phyloP scores from a whole-genome alignment of 2,113 vertebrate species.

The Azemiops feae region DNA sequence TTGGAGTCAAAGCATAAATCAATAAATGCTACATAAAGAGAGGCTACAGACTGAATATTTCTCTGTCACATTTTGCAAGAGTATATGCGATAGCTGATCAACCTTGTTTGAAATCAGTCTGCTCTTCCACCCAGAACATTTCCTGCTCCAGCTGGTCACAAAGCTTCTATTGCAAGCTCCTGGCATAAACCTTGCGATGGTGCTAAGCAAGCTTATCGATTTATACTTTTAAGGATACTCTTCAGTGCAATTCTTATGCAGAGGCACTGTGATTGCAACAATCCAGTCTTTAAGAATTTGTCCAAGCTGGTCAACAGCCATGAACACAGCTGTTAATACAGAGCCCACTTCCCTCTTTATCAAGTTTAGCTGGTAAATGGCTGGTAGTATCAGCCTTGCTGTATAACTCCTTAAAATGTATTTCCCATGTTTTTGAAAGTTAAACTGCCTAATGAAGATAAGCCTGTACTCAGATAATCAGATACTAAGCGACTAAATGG shows the following conservation, averaged over 20 bases:
- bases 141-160: neutral
- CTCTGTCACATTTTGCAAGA: neutral
- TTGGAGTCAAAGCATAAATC: neutral
- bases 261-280: neutral
- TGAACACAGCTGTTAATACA: neutral
- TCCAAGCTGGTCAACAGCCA: neutral
- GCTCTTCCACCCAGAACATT: neutral
- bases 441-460: neutral
- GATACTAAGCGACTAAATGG: neutral
- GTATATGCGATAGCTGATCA: neutral
- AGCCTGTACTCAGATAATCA: neutral
- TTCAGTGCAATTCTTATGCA: neutral
- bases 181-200: neutral
- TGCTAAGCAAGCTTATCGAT: neutral
- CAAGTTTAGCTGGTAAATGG: neutral
- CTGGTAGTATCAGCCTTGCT: neutral
- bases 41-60: neutral
- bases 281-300: neutral
- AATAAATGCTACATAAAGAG: neutral
- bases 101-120: neutral
- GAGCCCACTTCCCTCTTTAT: neutral
- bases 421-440: neutral
- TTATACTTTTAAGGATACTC: neutral
- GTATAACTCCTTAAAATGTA: neutral
- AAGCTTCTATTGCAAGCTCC: neutral